Conservation (phyloP, 2,113 vertebrate genomes). For the Lampris megalopsis region DNA sequence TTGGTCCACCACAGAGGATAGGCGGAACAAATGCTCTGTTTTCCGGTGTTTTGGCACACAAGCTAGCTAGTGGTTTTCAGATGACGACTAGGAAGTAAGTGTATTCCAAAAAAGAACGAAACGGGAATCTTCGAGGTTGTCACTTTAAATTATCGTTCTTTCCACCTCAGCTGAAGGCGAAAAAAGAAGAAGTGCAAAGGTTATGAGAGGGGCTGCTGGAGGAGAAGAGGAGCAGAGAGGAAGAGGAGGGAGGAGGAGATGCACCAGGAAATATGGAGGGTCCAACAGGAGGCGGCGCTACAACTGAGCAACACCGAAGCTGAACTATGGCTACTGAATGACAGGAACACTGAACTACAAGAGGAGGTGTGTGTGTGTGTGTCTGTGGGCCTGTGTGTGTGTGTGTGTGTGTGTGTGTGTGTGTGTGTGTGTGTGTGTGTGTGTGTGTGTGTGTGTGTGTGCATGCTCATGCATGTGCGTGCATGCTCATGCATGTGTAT, state of each 20-base stretch:
- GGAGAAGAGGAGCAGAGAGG: conserved; percentile 77
- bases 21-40: too few relatives aligned
- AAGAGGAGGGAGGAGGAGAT: conserved; percentile 64
- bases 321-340: conserved; percentile 78
- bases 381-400: neutral
- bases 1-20: too few relatives aligned
- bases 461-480: neutral
- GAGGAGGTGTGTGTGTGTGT: conserved; percentile 82
- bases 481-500: too few relatives aligned
- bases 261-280: conserved; percentile 63
- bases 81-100: too few relatives aligned
- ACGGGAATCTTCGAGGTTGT: too few relatives aligned
- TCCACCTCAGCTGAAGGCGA: conserved; percentile 72
- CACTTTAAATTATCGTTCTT: too few relatives aligned
- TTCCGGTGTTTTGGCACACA: too few relatives aligned
- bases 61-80: too few relatives aligned
- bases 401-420: conserved; percentile 20
- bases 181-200: conserved; percentile 77
- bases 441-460: conserved; percentile 5
- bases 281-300: conserved; percentile 80
- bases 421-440: neutral
- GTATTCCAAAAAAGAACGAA: too few relatives aligned
- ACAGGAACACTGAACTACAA: conserved; percentile 78
- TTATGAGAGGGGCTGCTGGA: conserved; percentile 80
- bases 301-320: conserved; percentile 81